Base-by-base conservation (phyloP, 2,797 vertebrate species). In the Centroberyx gerrardi region DNA sequence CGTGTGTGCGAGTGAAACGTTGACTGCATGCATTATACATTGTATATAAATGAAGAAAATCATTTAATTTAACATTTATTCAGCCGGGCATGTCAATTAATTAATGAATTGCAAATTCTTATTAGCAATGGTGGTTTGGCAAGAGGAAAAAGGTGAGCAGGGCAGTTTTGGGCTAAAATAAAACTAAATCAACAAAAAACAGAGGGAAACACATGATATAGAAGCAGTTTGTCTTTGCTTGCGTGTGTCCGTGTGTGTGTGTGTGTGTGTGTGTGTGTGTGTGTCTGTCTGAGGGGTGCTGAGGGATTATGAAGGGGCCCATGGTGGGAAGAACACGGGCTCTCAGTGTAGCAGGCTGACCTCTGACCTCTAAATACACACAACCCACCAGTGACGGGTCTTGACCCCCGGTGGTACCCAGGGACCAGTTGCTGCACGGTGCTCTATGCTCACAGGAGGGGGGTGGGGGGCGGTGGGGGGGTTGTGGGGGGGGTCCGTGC, bases 371-470 rank as follows among this genome's bases (percentile, higher is more conserved):
- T 83, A 78, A 90, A 84, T 72, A 77, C 76, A 77, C 78, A 88
- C 55, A 12, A 9, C 77, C 33, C 4, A 62, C 56, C 51, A 60
- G 62, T 63, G 22, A 12, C 59, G 52, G 82, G 78, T 86, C 72
- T 0, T 68, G 86, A 81, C 80, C 85, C 75, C 7, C 52, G 9
- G 0, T 51, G 58, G 68, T 22, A 69, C 81, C 72, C 65, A 15
- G 67, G 81, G 78, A 82, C 72, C 92, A 92, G 92, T 84, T 93
- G 91, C 73, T 83, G 72, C 17, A 10, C 49, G 49, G 72, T 14
- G 72, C 67, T 63, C 49, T 83, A 52, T 52, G 0, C 67, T 60
- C 74, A 40, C 17, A 3, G 53, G 44, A 62, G 54, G 51, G 54
- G 51, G 36, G 4, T 1, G n/a, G 49, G 33, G 33, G 33, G 33